Evolutionary conservation across 2,113 vertebrate species (phyloP).

Genomic region (Pterocles gutturalis): DNA sequence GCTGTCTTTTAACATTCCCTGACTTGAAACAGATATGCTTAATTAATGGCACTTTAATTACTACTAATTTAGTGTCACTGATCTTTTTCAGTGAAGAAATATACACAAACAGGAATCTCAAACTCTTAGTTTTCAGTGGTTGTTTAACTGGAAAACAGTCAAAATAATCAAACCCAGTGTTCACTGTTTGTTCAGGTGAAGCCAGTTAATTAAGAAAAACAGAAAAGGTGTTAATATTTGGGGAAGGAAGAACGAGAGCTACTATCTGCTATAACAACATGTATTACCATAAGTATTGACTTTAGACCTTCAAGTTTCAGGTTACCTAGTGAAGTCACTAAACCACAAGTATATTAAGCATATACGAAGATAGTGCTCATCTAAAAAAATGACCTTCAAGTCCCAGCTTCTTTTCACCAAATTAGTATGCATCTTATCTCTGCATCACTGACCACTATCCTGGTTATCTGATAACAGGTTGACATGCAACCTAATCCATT

Average conservation of each 20-base stretch:
- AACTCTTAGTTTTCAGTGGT: neutral
- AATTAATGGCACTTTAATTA: conserved; percentile 35
- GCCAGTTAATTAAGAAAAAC: neutral
- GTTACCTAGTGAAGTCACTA: neutral
- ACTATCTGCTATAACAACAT: neutral
- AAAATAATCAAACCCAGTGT: neutral
- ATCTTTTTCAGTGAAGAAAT: neutral
- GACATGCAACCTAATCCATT: neutral
- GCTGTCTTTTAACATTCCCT: conserved; percentile 1
- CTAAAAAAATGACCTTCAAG: conserved; percentile 21
- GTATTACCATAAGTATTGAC: neutral
- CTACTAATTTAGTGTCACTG: neutral
- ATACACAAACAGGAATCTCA: neutral
- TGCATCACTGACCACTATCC: neutral
- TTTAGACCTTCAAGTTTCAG: conserved; percentile 19
- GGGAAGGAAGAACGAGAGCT: neutral
- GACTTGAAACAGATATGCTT: conserved; percentile 9
- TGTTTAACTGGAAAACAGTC: neutral
- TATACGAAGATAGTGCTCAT: neutral
- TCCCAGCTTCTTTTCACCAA: neutral
- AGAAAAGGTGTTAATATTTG: neutral
- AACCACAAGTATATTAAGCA: neutral
- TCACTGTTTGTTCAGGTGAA: neutral
- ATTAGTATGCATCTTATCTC: neutral
- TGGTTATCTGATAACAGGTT: neutral